Evolutionary conservation across 2,113 vertebrate genomes (phyloP), one percentile per base, ranked within the genome.

Genomic region (Ochotona curzoniae): DNA sequence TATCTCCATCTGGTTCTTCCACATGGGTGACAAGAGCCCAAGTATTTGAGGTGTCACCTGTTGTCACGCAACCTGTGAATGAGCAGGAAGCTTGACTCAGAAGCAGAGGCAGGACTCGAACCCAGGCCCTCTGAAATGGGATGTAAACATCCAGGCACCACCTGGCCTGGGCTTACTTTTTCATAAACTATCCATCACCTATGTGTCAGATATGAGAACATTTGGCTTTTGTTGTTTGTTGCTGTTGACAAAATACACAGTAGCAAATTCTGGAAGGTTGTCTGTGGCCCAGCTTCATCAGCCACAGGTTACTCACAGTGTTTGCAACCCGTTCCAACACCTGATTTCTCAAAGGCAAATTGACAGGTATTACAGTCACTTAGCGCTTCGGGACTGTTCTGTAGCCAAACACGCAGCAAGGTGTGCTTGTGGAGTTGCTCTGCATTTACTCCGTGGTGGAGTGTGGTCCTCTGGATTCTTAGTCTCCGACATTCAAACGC

Each of bases 331-430:
- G 4, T 54, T 2, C 3, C 47, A 47, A 8, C 74, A 28, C 47
- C 28, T 0, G 0, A 80, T 38, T 2, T 63, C 78, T 15, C 71
- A 8, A 28, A 6, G 49, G 7, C 74, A 47, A 14, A 63, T 63
- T 73, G 18, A 44, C 51, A 87, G 87, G 60, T 67, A 44, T 28
- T 69, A 9, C 67, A 75, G 0, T 81, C 61, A 60, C 32, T 51
- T 28, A 32, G 66, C 35, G 0, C 51, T 81, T 17, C 57, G 38
- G 60, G 86, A 74, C 70, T 0, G 0, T 64, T 66, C 84, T 73
- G 0, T 0, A 49, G 54, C 0, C 0, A 93, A 60, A 26, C 67
- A 2, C 4, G 4, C 15, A 44, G 38, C 38, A 44, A 44, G 38
- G 38, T 44, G 38, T 44, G 38, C 38, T 44, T 44, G 38, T 44